These are phyloP conservation scores for Parascotia fuliginaria DNA, from an alignment of 2,888 invertebrate genomes.

Conservation along the genomic window DNA sequence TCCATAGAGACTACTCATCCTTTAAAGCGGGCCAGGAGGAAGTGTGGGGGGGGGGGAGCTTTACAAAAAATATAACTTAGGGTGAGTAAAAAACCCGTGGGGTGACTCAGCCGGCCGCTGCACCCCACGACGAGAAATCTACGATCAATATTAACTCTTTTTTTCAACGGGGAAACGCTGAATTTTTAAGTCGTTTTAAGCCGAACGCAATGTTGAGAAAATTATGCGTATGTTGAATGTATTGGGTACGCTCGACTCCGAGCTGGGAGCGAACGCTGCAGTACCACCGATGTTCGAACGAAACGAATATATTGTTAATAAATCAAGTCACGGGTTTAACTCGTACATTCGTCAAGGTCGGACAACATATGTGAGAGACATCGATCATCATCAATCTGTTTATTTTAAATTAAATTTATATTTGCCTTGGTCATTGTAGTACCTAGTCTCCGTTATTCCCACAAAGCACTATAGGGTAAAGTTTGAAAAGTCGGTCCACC, in stretches of 20 bases:
- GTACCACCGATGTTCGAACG: slow-evolving; percentile 54
- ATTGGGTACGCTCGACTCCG: slow-evolving; percentile 47
- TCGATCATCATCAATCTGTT: slow-evolving; percentile 27
- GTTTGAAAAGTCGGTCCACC: too few species aligned
- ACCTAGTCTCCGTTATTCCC: neutral
- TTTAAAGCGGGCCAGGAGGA: slow-evolving; percentile 82
- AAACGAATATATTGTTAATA: slow-evolving; percentile 48
- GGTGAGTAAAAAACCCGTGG: slow-evolving; percentile 87
- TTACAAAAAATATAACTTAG: slow-evolving; percentile 86
- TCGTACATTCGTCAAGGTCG: slow-evolving; percentile 75
- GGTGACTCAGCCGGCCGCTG: slow-evolving; percentile 86
- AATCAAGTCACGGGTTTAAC: slow-evolving; percentile 57
- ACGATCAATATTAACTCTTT: slow-evolving; percentile 87
- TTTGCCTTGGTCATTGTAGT: slow-evolving; percentile 8
- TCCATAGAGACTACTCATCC: slow-evolving; percentile 87
- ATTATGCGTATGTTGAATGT: slow-evolving; percentile 55
- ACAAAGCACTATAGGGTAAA: too few species aligned
- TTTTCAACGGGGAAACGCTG: slow-evolving; percentile 81
- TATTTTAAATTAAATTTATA: slow-evolving; percentile 16
- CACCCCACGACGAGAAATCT: slow-evolving; percentile 85
- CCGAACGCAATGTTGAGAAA: slow-evolving; percentile 50
- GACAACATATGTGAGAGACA: slow-evolving; percentile 68
- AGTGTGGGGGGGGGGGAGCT: slow-evolving; percentile 68
- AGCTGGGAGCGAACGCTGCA: slow-evolving; percentile 5
- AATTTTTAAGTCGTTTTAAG: slow-evolving; percentile 82